Base-by-base conservation (phyloP, 2,797 vertebrate genomes). In the Falco rusticolus region DNA sequence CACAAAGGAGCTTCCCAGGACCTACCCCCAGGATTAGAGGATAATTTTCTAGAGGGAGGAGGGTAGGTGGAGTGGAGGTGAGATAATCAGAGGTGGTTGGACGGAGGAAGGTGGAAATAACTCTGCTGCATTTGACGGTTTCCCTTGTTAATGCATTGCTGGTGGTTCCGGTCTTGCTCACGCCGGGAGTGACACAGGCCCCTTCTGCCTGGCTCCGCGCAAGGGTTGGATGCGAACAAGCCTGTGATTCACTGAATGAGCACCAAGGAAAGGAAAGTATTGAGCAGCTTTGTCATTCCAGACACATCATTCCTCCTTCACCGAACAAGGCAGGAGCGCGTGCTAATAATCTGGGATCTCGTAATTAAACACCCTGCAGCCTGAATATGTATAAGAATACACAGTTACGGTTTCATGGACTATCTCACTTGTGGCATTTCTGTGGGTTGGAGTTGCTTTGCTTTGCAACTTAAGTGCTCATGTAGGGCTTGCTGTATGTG, bases 351-450 rank as follows among this genome's bases (percentile, higher is more conserved):
- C 92, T 88, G 86, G 83, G 84, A 94, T 90, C 94, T 92, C 0
- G 1, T 90, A 92, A 93, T 94, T 93, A 96, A 95, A 96, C 64
- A 92, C 90, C 94, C 86, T 87, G 90, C 94, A 94, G 90, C 86
- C 86, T 93, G 76, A 80, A 77, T 92, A 70, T 45, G 88, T 54
- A 64, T 66, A 83, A 64, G 72, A 63, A 88, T 63, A 74, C 45
- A 64, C 70, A 72, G 91, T 51, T 79, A 59, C 3, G 48, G 87
- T 47, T 69, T 64, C 5, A 5, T 69, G 92, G 89, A 45, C 81
- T 80, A 24, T 87, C 87, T 84, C 84, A 92, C 77, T 87, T 45
- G 63, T 84, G 86, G 70, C 63, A n/a, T 89, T 89, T 84, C 89
- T 50, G 47, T 84, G 84, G 70, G 74, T 79, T 82, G 74, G 66